Conservation (phyloP, 1,140 invertebrate genomes). For the Sycophila sp. region DNA sequence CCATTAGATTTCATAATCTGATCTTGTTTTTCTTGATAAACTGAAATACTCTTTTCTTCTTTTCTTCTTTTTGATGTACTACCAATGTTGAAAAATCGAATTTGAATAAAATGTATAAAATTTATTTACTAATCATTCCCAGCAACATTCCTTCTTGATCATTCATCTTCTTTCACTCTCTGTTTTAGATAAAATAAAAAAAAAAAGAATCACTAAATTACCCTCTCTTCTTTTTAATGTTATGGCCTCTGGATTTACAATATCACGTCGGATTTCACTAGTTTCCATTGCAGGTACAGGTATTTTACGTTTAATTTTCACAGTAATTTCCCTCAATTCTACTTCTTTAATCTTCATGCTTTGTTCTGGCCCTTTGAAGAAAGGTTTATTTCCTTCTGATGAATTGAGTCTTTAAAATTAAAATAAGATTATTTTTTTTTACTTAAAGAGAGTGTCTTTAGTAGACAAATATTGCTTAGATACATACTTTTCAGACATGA, state of each 20-base stretch:
- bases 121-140: too few relatives aligned
- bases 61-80: too few relatives aligned
- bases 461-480: background rate
- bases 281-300: background rate
- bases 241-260: conserved; percentile 25
- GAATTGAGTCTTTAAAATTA: conserved; percentile 3
- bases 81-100: too few relatives aligned
- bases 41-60: too few relatives aligned
- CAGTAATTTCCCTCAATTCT: conserved; percentile 13
- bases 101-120: too few relatives aligned
- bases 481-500: conserved; percentile 26
- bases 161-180: background rate
- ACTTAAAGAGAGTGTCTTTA: background rate
- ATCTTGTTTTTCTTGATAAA: too few relatives aligned
- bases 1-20: too few relatives aligned
- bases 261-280: conserved; percentile 18
- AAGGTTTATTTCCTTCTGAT: background rate
- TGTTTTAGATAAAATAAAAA: background rate
- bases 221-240: conserved; percentile 31
- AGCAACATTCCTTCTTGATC: too few relatives aligned
- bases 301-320: conserved; percentile 27
- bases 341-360: background rate
- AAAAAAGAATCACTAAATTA: conserved; percentile 18
- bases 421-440: background rate
- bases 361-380: conserved; percentile 17